These are phyloP conservation scores for Nemurella pictetii DNA, from an alignment of 2,888 invertebrate species.

Conservation along the genomic window DNA sequence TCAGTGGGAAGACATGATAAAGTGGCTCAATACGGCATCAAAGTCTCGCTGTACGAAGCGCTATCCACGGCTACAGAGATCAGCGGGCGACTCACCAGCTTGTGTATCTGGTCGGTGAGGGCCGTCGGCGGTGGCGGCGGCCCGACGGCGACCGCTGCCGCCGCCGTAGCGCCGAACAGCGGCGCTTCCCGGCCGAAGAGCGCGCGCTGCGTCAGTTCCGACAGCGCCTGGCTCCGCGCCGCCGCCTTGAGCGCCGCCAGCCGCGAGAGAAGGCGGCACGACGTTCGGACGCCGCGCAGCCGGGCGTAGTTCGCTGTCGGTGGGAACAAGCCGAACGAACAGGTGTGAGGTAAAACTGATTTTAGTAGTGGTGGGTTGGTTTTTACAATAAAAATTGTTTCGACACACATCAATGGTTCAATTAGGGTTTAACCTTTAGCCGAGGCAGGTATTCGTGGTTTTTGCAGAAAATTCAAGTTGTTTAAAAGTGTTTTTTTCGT, in stretches of 20 bases:
- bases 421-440: too few relatives aligned
- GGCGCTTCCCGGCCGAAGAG: constrained; percentile 65
- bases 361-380: too few relatives aligned
- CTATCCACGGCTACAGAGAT: too few relatives aligned
- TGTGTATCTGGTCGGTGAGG: constrained; percentile 74
- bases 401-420: too few relatives aligned
- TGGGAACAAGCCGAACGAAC: constrained; percentile 29
- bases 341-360: background rate
- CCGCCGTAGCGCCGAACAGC: constrained; percentile 65
- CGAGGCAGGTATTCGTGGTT: too few relatives aligned
- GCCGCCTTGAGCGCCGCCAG: constrained; percentile 68
- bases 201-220: constrained; percentile 73
- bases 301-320: background rate
- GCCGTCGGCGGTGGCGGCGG: constrained; percentile 37
- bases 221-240: constrained; percentile 70
- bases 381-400: too few relatives aligned
- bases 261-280: constrained; percentile 65
- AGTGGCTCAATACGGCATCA: too few relatives aligned
- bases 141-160: constrained; percentile 49
- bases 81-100: constrained; percentile 66
- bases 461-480: too few relatives aligned
- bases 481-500: too few relatives aligned
- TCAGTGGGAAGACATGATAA: too few relatives aligned
- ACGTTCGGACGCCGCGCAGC: constrained; percentile 63
- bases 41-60: too few relatives aligned